These are phyloP conservation scores for Sphyrna mokarran DNA, from an alignment of 2,113 vertebrate species.

Conservation along the genomic window DNA sequence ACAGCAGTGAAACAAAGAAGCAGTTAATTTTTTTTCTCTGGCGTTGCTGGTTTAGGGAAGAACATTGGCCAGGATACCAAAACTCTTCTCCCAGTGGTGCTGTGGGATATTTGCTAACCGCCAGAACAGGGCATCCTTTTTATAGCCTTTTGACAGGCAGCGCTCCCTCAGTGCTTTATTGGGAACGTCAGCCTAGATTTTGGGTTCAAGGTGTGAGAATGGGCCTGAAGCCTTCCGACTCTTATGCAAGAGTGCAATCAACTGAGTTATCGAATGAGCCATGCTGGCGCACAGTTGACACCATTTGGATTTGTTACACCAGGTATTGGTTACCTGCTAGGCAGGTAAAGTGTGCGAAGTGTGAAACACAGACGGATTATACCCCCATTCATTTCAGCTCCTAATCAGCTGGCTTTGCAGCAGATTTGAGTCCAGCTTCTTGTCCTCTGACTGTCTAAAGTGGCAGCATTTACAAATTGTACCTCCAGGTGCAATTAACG, in stretches of 20 bases:
- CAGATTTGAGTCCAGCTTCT: background rate
- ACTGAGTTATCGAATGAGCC: background rate
- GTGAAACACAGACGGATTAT: background rate
- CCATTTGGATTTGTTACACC: constrained; percentile 11
- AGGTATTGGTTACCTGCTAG: background rate
- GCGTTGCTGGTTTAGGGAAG: background rate
- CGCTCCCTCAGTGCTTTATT: background rate
- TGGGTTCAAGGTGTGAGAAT: background rate
- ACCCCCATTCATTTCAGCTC: background rate
- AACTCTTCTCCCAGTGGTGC: background rate
- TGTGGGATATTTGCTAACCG: background rate
- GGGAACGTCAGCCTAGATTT: background rate
- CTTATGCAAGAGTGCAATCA: background rate
- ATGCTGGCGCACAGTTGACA: background rate
- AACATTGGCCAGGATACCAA: background rate
- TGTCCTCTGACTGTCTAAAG: background rate
- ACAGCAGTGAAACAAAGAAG: background rate
- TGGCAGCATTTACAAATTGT: background rate
- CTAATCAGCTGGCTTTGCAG: background rate
- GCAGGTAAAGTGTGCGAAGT: background rate
- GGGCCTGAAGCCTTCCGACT: background rate
- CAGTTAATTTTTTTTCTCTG: background rate
- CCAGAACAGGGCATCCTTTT: background rate
- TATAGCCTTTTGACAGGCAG: background rate
- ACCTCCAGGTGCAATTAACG: background rate